Conservation (phyloP, 2,797 vertebrate genomes). For the Pantherophis vulpinus region DNA sequence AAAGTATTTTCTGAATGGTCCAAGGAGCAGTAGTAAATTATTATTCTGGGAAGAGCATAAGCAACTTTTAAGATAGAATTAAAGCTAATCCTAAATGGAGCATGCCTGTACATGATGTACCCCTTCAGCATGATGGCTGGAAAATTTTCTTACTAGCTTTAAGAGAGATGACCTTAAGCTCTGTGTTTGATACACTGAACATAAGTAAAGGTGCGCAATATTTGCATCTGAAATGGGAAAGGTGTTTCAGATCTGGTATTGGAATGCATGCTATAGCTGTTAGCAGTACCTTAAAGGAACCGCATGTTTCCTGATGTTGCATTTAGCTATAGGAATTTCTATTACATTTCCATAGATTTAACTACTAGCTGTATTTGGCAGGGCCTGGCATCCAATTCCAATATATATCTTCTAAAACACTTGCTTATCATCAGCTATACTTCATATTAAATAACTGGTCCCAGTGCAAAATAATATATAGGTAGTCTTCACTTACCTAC, state of each 20-base stretch:
- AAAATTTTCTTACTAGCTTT: not conserved
- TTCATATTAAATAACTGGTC: not conserved
- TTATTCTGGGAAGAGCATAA: not conserved
- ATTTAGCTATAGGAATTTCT: not conserved
- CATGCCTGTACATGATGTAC: not conserved
- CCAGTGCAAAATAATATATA: not conserved
- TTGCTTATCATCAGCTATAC: not conserved
- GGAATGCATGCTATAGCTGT: not conserved
- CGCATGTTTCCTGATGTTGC: not conserved
- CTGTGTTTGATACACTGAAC: not conserved
- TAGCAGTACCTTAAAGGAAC: not conserved
- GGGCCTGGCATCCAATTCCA: too few relatives aligned
- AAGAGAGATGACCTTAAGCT: not conserved
- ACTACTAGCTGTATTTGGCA: not conserved
- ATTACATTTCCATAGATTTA: not conserved
- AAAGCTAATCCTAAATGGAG: not conserved
- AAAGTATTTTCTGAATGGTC: slow-evolving; percentile 1
- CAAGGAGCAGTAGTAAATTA: not conserved
- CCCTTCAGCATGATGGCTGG: not conserved
- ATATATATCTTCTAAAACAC: not conserved
- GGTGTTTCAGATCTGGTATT: not conserved
- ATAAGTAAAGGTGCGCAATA: not conserved
- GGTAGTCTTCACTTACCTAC: not conserved
- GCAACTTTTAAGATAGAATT: slow-evolving; percentile 8
- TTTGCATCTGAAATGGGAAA: not conserved